phyloP scores from a whole-genome alignment of 2,113 vertebrate species.

The Barbus barbus region DNA sequence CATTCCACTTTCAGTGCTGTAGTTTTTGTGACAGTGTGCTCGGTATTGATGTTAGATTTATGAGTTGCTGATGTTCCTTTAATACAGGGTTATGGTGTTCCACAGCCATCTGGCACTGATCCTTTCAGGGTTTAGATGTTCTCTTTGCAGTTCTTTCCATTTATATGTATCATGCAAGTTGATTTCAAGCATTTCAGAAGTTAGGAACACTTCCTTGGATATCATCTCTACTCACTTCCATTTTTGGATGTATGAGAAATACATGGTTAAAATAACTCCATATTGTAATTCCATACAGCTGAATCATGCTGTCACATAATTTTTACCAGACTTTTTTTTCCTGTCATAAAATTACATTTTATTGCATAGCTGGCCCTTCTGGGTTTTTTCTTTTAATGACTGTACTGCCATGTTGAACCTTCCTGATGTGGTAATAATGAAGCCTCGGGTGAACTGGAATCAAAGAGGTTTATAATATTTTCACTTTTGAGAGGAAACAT shows the following conservation, averaged over 20 bases:
- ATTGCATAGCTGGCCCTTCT: background rate
- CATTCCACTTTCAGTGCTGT: background rate
- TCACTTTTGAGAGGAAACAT: background rate
- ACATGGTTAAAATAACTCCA: background rate
- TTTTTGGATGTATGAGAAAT: background rate
- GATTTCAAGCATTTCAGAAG: background rate
- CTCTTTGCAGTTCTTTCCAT: background rate
- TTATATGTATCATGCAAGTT: background rate
- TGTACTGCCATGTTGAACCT: background rate
- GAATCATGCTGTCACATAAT: background rate
- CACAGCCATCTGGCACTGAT: constrained; percentile 8
- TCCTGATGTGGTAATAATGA: background rate
- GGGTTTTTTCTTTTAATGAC: background rate
- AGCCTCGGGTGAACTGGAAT: too few species aligned
- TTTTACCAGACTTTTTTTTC: background rate
- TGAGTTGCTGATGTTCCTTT: background rate
- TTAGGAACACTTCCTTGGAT: background rate
- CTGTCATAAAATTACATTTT: background rate
- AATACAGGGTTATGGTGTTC: constrained; percentile 10
- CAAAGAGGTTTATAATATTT: background rate
- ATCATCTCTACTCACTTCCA: background rate
- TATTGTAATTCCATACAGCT: background rate
- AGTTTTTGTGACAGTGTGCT: background rate
- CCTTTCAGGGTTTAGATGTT: background rate
- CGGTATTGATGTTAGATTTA: constrained; percentile 3